Evolutionary conservation across 2,888 invertebrate species (phyloP).

Genomic region (Mesochorus sp.): DNA sequence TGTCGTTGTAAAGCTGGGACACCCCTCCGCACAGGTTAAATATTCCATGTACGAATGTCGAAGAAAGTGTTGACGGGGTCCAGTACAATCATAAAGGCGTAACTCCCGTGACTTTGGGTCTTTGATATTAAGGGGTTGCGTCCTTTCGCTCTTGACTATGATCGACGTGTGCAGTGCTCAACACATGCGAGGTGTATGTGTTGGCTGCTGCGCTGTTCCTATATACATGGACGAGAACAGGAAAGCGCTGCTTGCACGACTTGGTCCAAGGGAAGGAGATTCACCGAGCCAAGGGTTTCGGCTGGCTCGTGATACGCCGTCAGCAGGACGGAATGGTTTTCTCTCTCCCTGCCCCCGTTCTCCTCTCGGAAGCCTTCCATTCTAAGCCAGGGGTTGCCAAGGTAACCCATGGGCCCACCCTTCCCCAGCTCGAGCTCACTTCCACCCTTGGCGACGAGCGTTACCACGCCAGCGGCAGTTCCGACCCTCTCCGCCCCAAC

Average conservation of each 20-base stretch:
- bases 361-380: slow-evolving; percentile 67
- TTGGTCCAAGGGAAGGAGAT: slow-evolving; percentile 62
- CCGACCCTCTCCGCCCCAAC: slow-evolving; percentile 67
- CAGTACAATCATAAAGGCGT: not conserved
- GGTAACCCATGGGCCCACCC: slow-evolving; percentile 80
- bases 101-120: not conserved
- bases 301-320: slow-evolving; percentile 75
- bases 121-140: not conserved
- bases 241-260: slow-evolving; percentile 42
- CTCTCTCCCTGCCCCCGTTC: slow-evolving; percentile 74
- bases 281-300: slow-evolving; percentile 70
- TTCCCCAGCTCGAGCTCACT: slow-evolving; percentile 66
- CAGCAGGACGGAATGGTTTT: slow-evolving; percentile 81
- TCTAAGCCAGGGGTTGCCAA: slow-evolving; percentile 62
- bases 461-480: slow-evolving; percentile 65
- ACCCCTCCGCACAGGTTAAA: slow-evolving; percentile 23
- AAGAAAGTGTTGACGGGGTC: not conserved
- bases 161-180: slow-evolving; percentile 31
- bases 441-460: slow-evolving; percentile 63
- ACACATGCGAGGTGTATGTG: slow-evolving; percentile 39
- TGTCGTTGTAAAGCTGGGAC: not conserved
- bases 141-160: not conserved
- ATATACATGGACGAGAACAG: slow-evolving; percentile 54
- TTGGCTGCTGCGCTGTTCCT: slow-evolving; percentile 49
- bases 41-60: not conserved